These are phyloP conservation scores for Neotragus moschatus DNA, from an alignment of 2,113 vertebrate genomes.

Conservation along the genomic window DNA sequence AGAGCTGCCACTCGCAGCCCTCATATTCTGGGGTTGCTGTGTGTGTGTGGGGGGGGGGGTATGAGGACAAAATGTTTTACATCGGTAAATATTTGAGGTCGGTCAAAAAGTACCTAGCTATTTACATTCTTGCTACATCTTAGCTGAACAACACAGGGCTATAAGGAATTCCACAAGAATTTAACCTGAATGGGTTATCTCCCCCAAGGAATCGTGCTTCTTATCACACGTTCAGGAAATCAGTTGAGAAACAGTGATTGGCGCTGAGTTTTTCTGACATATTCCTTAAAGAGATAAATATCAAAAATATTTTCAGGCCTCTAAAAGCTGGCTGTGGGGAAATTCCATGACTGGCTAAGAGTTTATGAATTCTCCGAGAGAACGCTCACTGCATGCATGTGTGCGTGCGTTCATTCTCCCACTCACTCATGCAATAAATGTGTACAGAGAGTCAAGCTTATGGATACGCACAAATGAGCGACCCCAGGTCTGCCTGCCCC, in stretches of 20 bases:
- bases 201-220: background rate
- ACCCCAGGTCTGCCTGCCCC: background rate
- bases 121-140: background rate
- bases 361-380: background rate
- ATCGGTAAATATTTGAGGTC: background rate
- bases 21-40: background rate
- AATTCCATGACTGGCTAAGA: background rate
- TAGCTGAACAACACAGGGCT: background rate
- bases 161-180: background rate
- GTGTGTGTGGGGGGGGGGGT: background rate
- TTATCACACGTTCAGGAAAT: background rate
- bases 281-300: conserved; percentile 15
- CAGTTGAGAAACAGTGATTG: background rate
- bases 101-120: background rate
- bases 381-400: background rate
- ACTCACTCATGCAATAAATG: background rate
- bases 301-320: background rate
- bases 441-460: background rate
- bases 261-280: background rate
- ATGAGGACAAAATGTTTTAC: background rate
- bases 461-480: background rate
- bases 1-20: background rate
- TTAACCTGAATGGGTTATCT: background rate
- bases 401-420: background rate
- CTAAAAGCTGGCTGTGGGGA: background rate